Conservation (phyloP, 2,888 invertebrate genomes). For the Meteorus cinctellus region DNA sequence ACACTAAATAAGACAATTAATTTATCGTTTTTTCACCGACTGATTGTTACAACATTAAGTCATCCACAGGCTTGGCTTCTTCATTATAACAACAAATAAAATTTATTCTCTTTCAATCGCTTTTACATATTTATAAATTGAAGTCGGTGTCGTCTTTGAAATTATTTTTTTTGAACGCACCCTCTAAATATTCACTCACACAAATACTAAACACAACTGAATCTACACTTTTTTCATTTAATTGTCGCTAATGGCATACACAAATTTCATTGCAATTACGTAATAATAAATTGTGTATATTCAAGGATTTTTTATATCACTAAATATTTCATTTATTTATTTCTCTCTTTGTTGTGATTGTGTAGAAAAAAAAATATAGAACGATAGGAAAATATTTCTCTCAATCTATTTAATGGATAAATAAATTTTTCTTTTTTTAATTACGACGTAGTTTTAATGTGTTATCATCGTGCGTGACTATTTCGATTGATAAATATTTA, state of each 20-base stretch:
- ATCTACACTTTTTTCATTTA: not conserved
- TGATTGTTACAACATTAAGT: not conserved
- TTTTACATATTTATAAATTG: not conserved
- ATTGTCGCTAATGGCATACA: not conserved
- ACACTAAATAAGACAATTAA: not conserved
- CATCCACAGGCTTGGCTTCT: conserved; percentile 1
- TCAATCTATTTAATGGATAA: not conserved
- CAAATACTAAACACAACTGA: not conserved
- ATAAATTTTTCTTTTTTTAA: not conserved
- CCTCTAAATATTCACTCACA: not conserved
- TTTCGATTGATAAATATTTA: conserved; percentile 22
- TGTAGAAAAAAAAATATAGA: not conserved
- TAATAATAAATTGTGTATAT: not conserved
- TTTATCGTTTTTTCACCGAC: conserved; percentile 8
- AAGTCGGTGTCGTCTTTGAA: not conserved
- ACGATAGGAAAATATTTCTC: not conserved
- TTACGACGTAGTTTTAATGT: conserved; percentile 6
- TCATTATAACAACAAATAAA: not conserved
- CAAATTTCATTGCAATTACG: not conserved
- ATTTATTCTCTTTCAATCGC: not conserved
- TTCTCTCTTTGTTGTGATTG: not conserved
- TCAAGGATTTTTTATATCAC: not conserved
- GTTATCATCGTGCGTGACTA: conserved; percentile 30
- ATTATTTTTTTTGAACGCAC: not conserved
- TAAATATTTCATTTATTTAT: not conserved